phyloP scores from a whole-genome alignment of 2,888 invertebrate species.

The Pollenia angustigena region DNA sequence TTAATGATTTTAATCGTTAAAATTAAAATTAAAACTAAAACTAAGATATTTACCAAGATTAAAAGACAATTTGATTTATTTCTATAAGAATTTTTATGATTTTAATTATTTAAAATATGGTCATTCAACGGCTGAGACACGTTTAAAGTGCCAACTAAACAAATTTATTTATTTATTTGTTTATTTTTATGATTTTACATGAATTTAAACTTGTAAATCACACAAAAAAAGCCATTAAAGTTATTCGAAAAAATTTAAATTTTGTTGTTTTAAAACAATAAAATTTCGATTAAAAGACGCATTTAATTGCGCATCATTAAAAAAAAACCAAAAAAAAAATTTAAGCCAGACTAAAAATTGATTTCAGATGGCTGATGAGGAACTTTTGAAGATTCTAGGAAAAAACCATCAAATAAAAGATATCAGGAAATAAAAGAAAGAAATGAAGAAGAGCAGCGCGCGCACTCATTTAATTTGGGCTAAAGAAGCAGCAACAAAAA shows the following conservation, averaged over 20 bases:
- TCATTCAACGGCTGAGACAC: not conserved
- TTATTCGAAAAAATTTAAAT: conserved; percentile 29
- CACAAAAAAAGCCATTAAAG: conserved; percentile 54
- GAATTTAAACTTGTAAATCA: conserved; percentile 38
- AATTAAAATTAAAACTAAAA: conserved; percentile 12
- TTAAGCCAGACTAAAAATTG: conserved; percentile 42
- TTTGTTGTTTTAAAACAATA: conserved; percentile 55
- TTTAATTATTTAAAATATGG: conserved; percentile 17
- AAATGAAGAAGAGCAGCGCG: not conserved
- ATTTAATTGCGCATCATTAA: conserved; percentile 62
- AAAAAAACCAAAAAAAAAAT: not conserved
- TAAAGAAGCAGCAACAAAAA: conserved; percentile 30
- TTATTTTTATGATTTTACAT: conserved; percentile 23
- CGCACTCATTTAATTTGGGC: conserved; percentile 55
- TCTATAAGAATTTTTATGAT: conserved; percentile 35
- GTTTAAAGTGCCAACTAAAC: conserved; percentile 57
- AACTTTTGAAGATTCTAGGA: conserved; percentile 61
- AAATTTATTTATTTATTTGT: conserved; percentile 51
- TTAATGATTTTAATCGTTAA: conserved; percentile 33
- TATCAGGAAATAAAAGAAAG: not conserved
- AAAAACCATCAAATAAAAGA: conserved; percentile 64
- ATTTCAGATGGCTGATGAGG: conserved; percentile 50
- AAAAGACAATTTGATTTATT: conserved; percentile 35
- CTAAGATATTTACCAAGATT: conserved; percentile 14
- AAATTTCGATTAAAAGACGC: conserved; percentile 64